Evolutionary conservation across 2,888 invertebrate genomes (phyloP).

Genomic region (Agrilus cyanescens): DNA sequence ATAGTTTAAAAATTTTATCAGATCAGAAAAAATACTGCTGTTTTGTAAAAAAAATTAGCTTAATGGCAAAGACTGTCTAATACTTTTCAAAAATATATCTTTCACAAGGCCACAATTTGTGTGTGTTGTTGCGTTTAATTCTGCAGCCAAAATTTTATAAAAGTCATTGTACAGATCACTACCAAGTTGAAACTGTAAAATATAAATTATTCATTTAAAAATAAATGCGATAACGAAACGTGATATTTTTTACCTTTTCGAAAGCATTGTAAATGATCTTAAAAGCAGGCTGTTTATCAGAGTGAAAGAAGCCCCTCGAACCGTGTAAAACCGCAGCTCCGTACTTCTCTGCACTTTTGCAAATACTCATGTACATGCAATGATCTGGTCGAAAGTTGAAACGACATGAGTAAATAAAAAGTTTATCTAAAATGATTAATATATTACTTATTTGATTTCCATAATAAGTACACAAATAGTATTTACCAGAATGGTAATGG

Average conservation of each 20-base stretch:
- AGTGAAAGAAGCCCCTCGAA: constrained; percentile 76
- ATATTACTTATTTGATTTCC: background rate
- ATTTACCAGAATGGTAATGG: constrained; percentile 62
- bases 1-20: constrained; percentile 1
- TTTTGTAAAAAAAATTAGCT: constrained; percentile 22
- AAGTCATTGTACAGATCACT: constrained; percentile 51
- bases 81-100: constrained; percentile 39
- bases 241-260: constrained; percentile 36
- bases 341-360: constrained; percentile 54
- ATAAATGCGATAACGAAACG: background rate
- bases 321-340: constrained; percentile 85
- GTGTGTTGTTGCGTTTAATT: constrained; percentile 39
- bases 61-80: constrained; percentile 32
- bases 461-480: background rate
- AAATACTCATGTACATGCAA: constrained; percentile 89
- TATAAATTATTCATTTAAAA: background rate
- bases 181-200: constrained; percentile 50
- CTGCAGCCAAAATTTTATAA: constrained; percentile 44
- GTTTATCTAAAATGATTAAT: constrained; percentile 45
- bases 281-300: constrained; percentile 76
- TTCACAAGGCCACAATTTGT: constrained; percentile 55
- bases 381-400: constrained; percentile 93
- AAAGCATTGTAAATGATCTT: constrained; percentile 54
- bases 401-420: constrained; percentile 70
- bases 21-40: background rate